These are phyloP conservation scores for Poecilia gillii DNA, from an alignment of 2,797 vertebrate genomes.

Conservation along the genomic window DNA sequence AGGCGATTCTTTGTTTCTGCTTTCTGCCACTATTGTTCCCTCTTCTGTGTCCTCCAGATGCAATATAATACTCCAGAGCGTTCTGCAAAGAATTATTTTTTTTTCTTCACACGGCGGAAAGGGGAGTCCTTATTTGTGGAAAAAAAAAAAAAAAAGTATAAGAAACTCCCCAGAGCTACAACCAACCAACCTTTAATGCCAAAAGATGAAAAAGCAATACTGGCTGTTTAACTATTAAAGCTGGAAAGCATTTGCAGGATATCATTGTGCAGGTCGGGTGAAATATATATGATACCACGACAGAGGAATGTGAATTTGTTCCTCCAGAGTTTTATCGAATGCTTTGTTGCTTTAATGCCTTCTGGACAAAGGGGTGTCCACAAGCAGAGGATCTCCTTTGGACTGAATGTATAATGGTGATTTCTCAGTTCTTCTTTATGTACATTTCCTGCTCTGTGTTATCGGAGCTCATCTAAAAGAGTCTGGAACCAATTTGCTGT, in stretches of 20 bases:
- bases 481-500: constrained; percentile 30
- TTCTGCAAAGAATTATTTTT: constrained; percentile 26
- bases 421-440: constrained; percentile 11
- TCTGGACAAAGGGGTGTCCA: constrained; percentile 57
- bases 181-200: not conserved
- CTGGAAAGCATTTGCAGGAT: constrained; percentile 14
- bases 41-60: constrained; percentile 60
- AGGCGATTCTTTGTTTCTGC: constrained; percentile 69
- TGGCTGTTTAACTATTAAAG: constrained; percentile 7
- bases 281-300: constrained; percentile 67
- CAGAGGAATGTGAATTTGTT: constrained; percentile 60
- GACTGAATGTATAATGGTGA: constrained; percentile 18
- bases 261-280: constrained; percentile 7
- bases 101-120: constrained; percentile 35
- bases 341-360: constrained; percentile 74
- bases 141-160: not conserved
- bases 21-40: constrained; percentile 65
- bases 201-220: constrained; percentile 13
- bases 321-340: constrained; percentile 53
- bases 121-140: constrained; percentile 22
- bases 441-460: constrained; percentile 7
- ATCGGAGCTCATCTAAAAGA: constrained; percentile 7
- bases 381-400: constrained; percentile 12
- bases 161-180: constrained; percentile 26
- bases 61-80: constrained; percentile 61